Conservation (phyloP, 2,797 vertebrate species). For the Myotis pilosus region DNA sequence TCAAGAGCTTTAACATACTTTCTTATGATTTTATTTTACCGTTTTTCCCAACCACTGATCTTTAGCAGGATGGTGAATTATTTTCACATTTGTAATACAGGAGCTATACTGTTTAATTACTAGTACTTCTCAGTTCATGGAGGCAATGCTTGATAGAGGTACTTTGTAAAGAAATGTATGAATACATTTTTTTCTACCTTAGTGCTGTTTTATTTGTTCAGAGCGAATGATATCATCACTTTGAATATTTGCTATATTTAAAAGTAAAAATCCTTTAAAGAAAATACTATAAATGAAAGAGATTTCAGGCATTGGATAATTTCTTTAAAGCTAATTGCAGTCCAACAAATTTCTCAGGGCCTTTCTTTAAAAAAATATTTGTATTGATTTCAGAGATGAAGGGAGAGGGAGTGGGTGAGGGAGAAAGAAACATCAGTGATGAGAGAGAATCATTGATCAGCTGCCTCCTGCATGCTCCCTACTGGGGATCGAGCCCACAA, state of each 20-base stretch:
- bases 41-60: not conserved
- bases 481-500: too few relatives aligned
- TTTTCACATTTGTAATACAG: not conserved
- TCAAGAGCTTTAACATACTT: not conserved
- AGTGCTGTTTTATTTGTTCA: constrained; percentile 3
- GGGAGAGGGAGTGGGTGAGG: too few relatives aligned
- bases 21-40: not conserved
- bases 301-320: not conserved
- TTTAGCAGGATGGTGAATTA: not conserved
- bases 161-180: not conserved
- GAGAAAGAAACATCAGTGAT: too few relatives aligned
- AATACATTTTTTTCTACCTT: not conserved
- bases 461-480: too few relatives aligned
- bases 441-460: too few relatives aligned
- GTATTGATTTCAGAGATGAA: too few relatives aligned
- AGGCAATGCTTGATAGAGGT: not conserved
- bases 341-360: not conserved
- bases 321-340: not conserved
- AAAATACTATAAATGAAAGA: not conserved
- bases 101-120: not conserved
- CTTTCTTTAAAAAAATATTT: not conserved
- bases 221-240: not conserved
- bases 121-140: not conserved
- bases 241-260: not conserved
- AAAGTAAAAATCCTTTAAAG: constrained; percentile 1